phyloP scores from a whole-genome alignment of 2,888 invertebrate genomes.

The Baronia brevicornis region DNA sequence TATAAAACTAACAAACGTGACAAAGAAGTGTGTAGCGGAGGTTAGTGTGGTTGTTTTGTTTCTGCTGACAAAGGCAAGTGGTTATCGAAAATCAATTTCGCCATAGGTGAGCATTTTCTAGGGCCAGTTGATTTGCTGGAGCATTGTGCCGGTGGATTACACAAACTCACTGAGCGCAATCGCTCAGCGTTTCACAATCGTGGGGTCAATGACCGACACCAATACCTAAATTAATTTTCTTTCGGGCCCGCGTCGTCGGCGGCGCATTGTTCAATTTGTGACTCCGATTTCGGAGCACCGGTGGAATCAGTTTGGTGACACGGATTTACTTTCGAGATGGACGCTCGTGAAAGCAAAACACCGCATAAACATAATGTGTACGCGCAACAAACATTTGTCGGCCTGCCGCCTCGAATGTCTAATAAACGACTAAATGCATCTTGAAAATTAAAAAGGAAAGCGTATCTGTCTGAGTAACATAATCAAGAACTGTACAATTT shows the following conservation, averaged over 20 bases:
- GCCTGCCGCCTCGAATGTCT: slow-evolving; percentile 12
- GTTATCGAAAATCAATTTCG: slow-evolving; percentile 40
- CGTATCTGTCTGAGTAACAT: too few relatives aligned
- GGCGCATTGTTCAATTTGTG: slow-evolving; percentile 65
- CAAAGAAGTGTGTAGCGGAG: neutral
- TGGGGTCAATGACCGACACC: slow-evolving; percentile 70
- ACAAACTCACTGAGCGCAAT: slow-evolving; percentile 69
- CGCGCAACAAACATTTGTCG: slow-evolving; percentile 16
- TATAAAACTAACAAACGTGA: neutral
- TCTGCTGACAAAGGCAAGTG: slow-evolving; percentile 27
- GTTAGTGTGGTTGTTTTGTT: slow-evolving; percentile 17
- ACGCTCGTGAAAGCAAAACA: slow-evolving; percentile 21
- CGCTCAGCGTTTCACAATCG: slow-evolving; percentile 68
- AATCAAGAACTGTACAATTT: too few relatives aligned
- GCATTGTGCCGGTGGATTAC: slow-evolving; percentile 67
- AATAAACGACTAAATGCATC: too few relatives aligned
- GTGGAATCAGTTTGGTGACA: slow-evolving; percentile 37
- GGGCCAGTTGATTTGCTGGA: slow-evolving; percentile 57
- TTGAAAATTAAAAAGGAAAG: too few relatives aligned
- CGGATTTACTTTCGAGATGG: slow-evolving; percentile 27
- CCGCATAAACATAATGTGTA: slow-evolving; percentile 23
- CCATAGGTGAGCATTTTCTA: slow-evolving; percentile 60
- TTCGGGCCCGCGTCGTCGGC: slow-evolving; percentile 52
- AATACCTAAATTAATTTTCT: slow-evolving; percentile 74
- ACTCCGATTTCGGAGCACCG: slow-evolving; percentile 50